Conservation (phyloP, 2,888 invertebrate species). For the Dicycla oo region DNA sequence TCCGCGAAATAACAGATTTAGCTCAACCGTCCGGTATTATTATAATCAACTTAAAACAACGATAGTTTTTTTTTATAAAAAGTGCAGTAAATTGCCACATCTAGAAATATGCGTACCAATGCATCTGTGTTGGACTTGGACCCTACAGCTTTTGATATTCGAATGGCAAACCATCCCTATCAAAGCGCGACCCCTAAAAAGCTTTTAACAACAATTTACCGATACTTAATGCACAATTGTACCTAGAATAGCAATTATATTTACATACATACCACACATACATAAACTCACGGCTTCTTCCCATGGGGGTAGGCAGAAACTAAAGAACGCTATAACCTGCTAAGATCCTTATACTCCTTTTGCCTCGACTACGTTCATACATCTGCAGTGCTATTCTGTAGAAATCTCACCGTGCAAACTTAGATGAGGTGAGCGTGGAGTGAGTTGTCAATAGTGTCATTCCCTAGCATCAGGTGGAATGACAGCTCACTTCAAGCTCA, state of each 20-base stretch:
- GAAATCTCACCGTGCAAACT: too few species aligned
- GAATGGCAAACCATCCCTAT: conserved; percentile 9
- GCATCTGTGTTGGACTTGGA: neutral
- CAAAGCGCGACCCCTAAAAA: conserved; percentile 6
- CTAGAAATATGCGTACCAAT: neutral
- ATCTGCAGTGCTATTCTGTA: too few species aligned
- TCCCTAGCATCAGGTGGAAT: too few species aligned
- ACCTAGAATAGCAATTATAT: conserved; percentile 1
- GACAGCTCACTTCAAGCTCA: too few species aligned
- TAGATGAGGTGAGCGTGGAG: too few species aligned
- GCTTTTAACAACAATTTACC: conserved; percentile 21
- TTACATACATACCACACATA: too few species aligned
- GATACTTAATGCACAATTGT: conserved; percentile 7
- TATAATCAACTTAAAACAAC: neutral
- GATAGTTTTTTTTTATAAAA: neutral
- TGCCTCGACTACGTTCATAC: too few species aligned
- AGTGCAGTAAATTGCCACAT: neutral
- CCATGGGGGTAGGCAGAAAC: too few species aligned
- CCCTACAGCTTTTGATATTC: neutral
- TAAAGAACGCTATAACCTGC: too few species aligned
- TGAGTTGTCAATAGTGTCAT: too few species aligned
- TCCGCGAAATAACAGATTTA: conserved; percentile 24
- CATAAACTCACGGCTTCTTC: too few species aligned
- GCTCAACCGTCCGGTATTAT: conserved; percentile 10
- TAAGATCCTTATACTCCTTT: too few species aligned